phyloP scores from a whole-genome alignment of 2,888 invertebrate species.

The Hymenopus coronatus region DNA sequence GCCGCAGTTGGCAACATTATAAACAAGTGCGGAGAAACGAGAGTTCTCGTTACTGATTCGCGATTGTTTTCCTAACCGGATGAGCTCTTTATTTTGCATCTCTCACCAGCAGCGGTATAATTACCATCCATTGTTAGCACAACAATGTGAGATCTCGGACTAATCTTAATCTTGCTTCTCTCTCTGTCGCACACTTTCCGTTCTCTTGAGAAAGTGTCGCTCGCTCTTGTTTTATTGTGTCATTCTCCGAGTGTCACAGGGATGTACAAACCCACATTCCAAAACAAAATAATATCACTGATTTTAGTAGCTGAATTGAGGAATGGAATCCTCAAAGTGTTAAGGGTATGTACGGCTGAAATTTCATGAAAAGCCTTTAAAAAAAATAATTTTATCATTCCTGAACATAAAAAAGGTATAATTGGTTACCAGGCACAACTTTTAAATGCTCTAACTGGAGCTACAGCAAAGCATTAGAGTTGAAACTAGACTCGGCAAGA shows the following conservation, averaged over 20 bases:
- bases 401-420: no score
- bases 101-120: background rate
- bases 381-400: no score
- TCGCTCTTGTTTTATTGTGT: background rate
- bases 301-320: no score
- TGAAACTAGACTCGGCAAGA: no score
- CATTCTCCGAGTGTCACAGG: background rate
- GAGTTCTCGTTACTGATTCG: background rate
- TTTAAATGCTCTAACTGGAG: no score
- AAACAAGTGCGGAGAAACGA: background rate
- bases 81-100: background rate
- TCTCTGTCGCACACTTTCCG: background rate
- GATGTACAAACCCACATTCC: no score
- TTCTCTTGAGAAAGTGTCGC: background rate
- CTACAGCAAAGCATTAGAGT: no score
- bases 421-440: no score
- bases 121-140: background rate
- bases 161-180: background rate
- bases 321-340: no score
- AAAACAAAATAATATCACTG: no score
- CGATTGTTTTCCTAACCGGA: background rate
- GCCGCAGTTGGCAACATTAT: background rate
- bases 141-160: background rate
- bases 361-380: no score
- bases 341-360: no score